Evolutionary conservation across 1,140 invertebrate genomes (phyloP).

Genomic region (Bombus huntii): DNA sequence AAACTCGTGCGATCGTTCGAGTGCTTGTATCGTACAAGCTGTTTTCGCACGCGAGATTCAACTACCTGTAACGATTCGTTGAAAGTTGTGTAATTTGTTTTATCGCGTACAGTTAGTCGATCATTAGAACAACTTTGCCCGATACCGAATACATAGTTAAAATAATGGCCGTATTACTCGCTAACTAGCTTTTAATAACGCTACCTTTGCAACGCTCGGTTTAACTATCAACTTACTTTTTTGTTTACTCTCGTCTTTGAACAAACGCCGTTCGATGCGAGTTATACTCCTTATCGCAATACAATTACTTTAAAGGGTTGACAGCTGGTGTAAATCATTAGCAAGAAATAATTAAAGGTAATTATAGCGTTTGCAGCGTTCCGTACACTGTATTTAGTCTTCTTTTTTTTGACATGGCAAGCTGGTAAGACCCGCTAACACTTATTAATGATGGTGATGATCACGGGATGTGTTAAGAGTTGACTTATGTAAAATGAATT

Average conservation of each 20-base stretch:
- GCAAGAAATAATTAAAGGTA: neutral
- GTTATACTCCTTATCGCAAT: neutral
- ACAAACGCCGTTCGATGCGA: neutral
- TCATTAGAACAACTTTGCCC: conserved; percentile 23
- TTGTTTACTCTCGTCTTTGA: neutral
- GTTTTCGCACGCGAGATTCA: conserved; percentile 20
- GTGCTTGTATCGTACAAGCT: too few relatives aligned
- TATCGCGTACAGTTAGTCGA: conserved; percentile 17
- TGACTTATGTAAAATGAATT: conserved; percentile 1
- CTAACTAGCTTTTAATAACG: conserved; percentile 4
- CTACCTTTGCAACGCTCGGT: neutral
- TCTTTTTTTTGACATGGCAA: neutral
- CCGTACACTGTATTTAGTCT: neutral
- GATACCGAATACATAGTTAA: neutral
- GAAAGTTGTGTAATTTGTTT: conserved; percentile 33
- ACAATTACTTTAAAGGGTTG: neutral
- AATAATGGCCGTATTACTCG: conserved; percentile 29
- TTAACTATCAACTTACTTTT: neutral
- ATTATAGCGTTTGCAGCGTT: neutral
- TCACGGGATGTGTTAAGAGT: neutral
- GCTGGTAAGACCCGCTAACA: neutral
- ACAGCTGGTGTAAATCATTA: neutral
- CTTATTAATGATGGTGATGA: neutral
- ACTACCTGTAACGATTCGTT: conserved; percentile 15
- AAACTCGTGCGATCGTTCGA: neutral